Conservation (phyloP, 1,140 invertebrate genomes). For the Trichonephila clavata region DNA sequence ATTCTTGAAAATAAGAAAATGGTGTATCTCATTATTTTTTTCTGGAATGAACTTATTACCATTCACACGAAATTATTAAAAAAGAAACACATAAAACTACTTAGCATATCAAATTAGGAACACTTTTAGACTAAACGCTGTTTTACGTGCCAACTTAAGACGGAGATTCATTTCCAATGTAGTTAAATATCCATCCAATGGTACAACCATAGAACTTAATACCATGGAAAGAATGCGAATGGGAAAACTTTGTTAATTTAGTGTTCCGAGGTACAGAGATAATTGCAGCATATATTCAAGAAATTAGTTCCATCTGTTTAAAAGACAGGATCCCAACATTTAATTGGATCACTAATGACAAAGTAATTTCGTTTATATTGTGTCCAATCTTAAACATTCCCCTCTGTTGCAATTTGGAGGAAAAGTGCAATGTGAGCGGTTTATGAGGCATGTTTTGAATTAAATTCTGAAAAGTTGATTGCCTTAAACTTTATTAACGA, state of each 20-base stretch:
- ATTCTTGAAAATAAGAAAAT: too few species aligned
- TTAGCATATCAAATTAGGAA: neutral
- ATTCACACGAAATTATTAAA: too few species aligned
- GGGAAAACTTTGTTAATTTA: neutral
- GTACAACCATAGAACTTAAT: too few species aligned
- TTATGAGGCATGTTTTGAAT: too few species aligned
- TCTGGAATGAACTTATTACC: too few species aligned
- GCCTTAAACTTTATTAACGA: too few species aligned
- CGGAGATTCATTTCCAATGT: neutral
- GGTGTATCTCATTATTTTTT: too few species aligned
- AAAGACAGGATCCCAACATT: neutral
- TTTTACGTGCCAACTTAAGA: neutral
- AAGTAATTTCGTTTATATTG: neutral
- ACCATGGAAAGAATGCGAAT: neutral
- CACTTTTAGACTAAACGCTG: neutral
- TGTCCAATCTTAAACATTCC: neutral
- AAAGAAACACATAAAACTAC: too few species aligned
- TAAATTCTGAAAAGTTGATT: too few species aligned
- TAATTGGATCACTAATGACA: slow-evolving; percentile 33
- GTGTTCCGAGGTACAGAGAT: neutral
- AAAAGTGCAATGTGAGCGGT: too few species aligned
- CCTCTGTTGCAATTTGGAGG: too few species aligned
- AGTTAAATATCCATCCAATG: neutral
- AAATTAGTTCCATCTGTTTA: slow-evolving; percentile 26
- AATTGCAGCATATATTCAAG: slow-evolving; percentile 22